Percentiles rank a stretch among this genome's conserved stretches.
Conservation (phyloP, 2,888 invertebrate genomes). For the Drosophila pegasa region DNA sequence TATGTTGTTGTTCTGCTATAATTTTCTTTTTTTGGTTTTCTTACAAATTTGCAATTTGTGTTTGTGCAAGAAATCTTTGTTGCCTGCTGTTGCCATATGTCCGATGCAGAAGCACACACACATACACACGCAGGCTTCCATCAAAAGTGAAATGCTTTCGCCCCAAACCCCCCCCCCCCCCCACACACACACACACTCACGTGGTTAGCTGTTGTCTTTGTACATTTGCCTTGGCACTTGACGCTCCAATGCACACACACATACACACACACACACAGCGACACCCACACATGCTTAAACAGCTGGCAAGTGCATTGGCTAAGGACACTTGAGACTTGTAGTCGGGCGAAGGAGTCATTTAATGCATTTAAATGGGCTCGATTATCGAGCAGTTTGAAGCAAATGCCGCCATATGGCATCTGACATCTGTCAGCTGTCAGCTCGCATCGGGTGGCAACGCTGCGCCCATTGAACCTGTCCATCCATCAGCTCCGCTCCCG, state of each 20-base stretch:
- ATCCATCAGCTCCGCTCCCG: neutral
- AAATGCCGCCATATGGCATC: slow-evolving; percentile 48
- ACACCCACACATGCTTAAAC: slow-evolving; percentile 7
- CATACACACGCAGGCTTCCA: neutral
- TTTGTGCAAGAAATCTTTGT: slow-evolving; percentile 55
- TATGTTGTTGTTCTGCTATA: neutral
- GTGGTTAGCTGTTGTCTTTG: slow-evolving; percentile 26
- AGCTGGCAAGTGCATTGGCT: slow-evolving; percentile 9
- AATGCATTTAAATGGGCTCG: slow-evolving; percentile 74
- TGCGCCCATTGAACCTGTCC: slow-evolving; percentile 26
- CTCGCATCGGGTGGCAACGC: slow-evolving; percentile 49
- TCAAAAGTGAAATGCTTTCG: slow-evolving; percentile 51
- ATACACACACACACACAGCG: slow-evolving; percentile 6
- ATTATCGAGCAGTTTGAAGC: slow-evolving; percentile 59
- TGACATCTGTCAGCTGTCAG: slow-evolving; percentile 53
- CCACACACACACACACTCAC: neutral
- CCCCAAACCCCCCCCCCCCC: neutral
- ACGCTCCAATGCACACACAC: slow-evolving; percentile 41
- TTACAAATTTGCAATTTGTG: slow-evolving; percentile 66
- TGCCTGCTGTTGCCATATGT: slow-evolving; percentile 69
- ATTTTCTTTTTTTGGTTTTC: slow-evolving; percentile 23
- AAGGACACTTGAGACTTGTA: slow-evolving; percentile 5
- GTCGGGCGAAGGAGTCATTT: slow-evolving; percentile 45
- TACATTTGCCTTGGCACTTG: slow-evolving; percentile 35
- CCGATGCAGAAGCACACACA: slow-evolving; percentile 29